Conservation (phyloP, 2,888 invertebrate genomes). For the Melinopterus prodromus region DNA sequence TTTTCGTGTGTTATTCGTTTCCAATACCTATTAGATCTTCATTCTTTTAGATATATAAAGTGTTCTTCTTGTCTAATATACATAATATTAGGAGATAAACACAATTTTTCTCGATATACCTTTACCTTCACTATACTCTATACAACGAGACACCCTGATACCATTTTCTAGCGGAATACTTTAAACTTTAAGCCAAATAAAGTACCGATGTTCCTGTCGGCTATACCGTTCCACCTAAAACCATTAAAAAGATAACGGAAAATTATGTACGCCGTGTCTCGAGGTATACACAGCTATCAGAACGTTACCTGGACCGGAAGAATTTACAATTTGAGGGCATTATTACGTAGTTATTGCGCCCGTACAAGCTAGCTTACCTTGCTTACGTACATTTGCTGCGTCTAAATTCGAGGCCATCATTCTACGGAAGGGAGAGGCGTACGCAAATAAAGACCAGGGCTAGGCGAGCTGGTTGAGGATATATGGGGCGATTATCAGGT, state of each 20-base stretch:
- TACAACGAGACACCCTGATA: no score
- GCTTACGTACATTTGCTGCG: neutral
- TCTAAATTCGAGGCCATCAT: neutral
- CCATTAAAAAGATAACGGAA: constrained; percentile 4
- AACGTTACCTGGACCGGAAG: neutral
- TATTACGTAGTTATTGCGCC: neutral
- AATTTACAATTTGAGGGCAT: neutral
- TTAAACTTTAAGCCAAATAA: no score
- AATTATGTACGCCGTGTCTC: neutral
- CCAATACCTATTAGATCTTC: no score
- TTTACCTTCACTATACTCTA: no score
- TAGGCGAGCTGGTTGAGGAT: neutral
- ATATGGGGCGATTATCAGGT: constrained; percentile 4
- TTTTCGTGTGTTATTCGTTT: no score
- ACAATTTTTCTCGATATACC: no score
- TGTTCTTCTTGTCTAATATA: no score
- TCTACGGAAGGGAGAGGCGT: neutral
- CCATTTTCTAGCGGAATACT: no score
- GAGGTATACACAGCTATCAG: neutral
- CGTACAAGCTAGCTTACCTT: neutral
- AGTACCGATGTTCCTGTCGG: neutral
- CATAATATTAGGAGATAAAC: no score
- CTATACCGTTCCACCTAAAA: neutral
- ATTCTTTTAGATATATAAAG: no score
- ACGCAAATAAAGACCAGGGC: neutral